Conservation (phyloP, 2,113 vertebrate species). For the Drymodes brunneopygia region DNA sequence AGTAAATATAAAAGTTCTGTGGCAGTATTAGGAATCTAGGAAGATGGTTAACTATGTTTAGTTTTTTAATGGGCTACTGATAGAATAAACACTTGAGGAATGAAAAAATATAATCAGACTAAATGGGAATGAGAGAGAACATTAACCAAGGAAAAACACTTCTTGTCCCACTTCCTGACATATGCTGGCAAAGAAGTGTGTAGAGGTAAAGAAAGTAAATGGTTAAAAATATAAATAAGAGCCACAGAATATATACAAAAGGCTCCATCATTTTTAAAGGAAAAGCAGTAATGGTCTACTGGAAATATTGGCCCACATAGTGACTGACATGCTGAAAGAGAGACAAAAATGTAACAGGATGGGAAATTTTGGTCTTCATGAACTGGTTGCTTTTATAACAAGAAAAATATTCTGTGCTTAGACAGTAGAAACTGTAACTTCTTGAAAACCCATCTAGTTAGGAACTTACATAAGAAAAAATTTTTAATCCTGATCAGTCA, state of each 20-base stretch:
- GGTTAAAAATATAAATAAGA: not conserved
- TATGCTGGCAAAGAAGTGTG: not conserved
- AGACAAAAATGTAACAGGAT: not conserved
- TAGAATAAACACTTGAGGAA: not conserved
- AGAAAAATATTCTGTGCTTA: not conserved
- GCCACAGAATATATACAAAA: not conserved
- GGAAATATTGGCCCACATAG: not conserved
- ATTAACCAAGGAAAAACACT: not conserved
- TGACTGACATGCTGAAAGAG: not conserved
- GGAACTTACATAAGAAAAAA: not conserved
- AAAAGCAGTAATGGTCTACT: not conserved
- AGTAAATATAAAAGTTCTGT: not conserved
- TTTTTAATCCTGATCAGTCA: not conserved
- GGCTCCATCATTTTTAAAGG: rapidly evolving
- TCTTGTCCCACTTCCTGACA: not conserved
- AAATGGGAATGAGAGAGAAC: not conserved
- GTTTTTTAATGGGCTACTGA: not conserved
- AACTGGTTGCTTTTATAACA: not conserved
- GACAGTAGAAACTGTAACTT: not conserved
- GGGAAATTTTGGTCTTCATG: not conserved
- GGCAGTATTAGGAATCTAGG: not conserved
- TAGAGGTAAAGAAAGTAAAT: not conserved
- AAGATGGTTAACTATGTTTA: not conserved
- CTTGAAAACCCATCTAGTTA: not conserved
- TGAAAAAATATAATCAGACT: not conserved